Conservation (phyloP, 2,888 invertebrate genomes). For the Aspidiotus destructor region DNA sequence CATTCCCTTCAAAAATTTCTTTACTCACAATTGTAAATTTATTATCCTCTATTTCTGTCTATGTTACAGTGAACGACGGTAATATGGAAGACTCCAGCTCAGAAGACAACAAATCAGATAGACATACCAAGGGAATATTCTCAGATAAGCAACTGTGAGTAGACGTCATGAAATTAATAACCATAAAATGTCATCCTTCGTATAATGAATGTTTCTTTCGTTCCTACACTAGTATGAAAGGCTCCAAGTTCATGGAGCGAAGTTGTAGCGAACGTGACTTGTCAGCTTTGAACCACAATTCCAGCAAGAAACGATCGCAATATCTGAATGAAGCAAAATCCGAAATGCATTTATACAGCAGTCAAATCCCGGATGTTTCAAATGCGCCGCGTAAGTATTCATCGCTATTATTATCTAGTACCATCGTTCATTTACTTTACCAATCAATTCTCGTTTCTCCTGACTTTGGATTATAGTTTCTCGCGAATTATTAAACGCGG, state of each 20-base stretch:
- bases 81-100: conserved; percentile 71
- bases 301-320: conserved; percentile 16
- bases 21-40: no score
- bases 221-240: conserved; percentile 3
- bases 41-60: conserved; percentile 6
- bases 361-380: conserved; percentile 42
- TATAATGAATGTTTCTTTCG: not conserved
- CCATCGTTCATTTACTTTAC: not conserved
- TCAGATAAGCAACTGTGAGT: conserved; percentile 47
- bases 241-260: conserved; percentile 41
- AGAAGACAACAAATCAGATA: conserved; percentile 47
- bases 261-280: conserved; percentile 50
- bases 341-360: conserved; percentile 23
- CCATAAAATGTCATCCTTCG: not conserved
- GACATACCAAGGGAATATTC: conserved; percentile 49
- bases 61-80: conserved; percentile 59
- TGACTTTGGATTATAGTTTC: conserved; percentile 43
- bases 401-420: not conserved
- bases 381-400: conserved; percentile 47
- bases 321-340: conserved; percentile 30
- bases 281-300: conserved; percentile 39
- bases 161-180: not conserved
- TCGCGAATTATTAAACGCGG: conserved; percentile 45
- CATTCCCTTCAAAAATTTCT: no score
- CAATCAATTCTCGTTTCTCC: not conserved